These are phyloP conservation scores for Brachyrhaphis roseni DNA, from an alignment of 2,797 vertebrate genomes.

Conservation along the genomic window DNA sequence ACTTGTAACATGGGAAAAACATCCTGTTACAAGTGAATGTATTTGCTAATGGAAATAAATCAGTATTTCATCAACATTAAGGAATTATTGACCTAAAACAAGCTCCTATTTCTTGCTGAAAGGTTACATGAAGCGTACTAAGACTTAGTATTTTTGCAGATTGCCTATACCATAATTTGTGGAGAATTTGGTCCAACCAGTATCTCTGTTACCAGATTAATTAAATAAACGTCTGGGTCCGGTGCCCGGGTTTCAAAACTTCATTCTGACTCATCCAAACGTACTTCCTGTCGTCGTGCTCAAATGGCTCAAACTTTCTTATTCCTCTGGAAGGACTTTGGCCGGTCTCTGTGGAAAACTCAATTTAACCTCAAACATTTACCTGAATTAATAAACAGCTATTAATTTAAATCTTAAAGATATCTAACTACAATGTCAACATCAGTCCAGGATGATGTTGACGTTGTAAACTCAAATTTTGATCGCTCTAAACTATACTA, in stretches of 20 bases:
- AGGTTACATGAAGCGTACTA: too few species aligned
- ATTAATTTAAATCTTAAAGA: too few species aligned
- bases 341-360: background rate
- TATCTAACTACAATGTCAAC: too few species aligned
- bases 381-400: background rate
- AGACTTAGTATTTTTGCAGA: too few species aligned
- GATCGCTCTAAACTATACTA: too few species aligned
- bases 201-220: background rate
- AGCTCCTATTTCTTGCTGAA: too few species aligned
- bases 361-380: background rate
- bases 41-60: too few species aligned
- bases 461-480: too few species aligned
- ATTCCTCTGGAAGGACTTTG: background rate
- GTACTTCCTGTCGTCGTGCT: background rate
- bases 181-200: background rate
- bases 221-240: background rate
- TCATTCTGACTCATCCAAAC: background rate
- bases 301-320: background rate
- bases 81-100: too few species aligned
- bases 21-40: too few species aligned
- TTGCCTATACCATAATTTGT: background rate
- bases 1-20: too few species aligned
- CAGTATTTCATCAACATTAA: too few species aligned
- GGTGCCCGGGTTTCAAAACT: background rate
- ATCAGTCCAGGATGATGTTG: background rate